Evolutionary conservation across 2,113 vertebrate genomes (phyloP), one percentile per base, ranked within the genome.

Genomic region (Hippocampus guttulatus): DNA sequence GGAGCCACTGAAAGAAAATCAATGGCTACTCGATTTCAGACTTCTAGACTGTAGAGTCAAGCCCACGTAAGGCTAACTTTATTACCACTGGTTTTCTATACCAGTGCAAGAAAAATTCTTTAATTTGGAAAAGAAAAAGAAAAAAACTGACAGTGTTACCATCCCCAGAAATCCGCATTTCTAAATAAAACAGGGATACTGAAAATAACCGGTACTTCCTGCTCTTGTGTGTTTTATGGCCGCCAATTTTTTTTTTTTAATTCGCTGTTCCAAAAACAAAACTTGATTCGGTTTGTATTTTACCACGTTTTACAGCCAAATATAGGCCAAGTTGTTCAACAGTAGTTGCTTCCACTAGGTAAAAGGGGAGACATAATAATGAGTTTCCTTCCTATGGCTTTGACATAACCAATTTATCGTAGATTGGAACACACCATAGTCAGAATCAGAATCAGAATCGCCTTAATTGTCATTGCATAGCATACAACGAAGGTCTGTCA

Each of bases 1-100:
- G 80, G 77, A 88, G 85, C 76, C 84, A 73, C 64, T 64, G 74
- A n/a, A 55, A 69, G 70, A 71, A 76, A 78, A 85, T 86, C 82
- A 75, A 81, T 87, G 70, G 58, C 64, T 68, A 64, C 81, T 75
- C 73, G 8, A 67, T 81, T 83, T 78, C 75, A 80, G 73, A 68
- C 49, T 71, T 43, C 49, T 61, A 73, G 71, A 70, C 7, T 21
- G 67, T 70, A 70, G 38, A 64, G 61, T 5, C 41, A n/a, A 68
- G 49, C 25, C 2, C 18, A 57, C 23, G 10, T 30, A n/a, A 38
- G 1, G 8, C 25, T 47, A 66, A 73, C 61, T 47, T 54, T 60
- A 41, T 63, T 33, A 49, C 52, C 51, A 4, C n/a, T 60, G 61
- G 16, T 2, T 65, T 55, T 77, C n/a, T 60, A 49, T 33, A 51